Base-by-base conservation (phyloP, 2,113 vertebrate species). In the Caranx melampygus region DNA sequence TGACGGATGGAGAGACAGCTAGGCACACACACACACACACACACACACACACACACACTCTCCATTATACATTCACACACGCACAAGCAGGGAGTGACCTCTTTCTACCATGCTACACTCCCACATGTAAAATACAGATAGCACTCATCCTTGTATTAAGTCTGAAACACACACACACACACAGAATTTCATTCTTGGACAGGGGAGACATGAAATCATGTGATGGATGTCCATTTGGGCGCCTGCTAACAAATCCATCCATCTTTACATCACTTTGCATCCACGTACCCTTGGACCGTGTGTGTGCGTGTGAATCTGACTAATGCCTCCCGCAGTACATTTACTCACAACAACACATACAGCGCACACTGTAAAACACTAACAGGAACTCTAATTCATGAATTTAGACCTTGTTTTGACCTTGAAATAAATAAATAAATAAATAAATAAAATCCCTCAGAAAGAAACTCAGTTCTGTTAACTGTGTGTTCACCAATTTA, bases 1-100 rank as follows among this genome's bases (percentile, higher is more conserved):
- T 94, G 91, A 94, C 82, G 72, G 89, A 94, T 90, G 79, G 78
- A 91, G 87, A 86, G 81, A 81, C 81, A 79, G 72, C 62, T n/a
- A 75, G 60, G 20, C 66, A 62, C 82, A 59, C 62, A 69, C 77
- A 78, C 60, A 52, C 77, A 67, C 75, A 47, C 80, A 69, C 66
- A 54, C 78, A 68, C 72, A 72, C 73, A 67, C 79, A 60, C 72
- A 75, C 82, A 58, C 63, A 70, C 69, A 67, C 60, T 44, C n/a
- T 44, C 20, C 59, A 61, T 37, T 62, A 78, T 45, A 74, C 81
- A 82, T 31, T 73, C 67, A 60, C 79, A 62, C 45, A 69, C 68
- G 65, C 54, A 71, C 71, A 45, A 42, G 34, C 61, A 81, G 67
- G 61, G 61, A 80, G 76, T 49, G 74, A 79, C 68, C 66, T 78